Percentiles rank a stretch among this genome's conserved stretches.
phyloP scores from a whole-genome alignment of 2,113 vertebrate genomes.

The Microcebus tavaratra region DNA sequence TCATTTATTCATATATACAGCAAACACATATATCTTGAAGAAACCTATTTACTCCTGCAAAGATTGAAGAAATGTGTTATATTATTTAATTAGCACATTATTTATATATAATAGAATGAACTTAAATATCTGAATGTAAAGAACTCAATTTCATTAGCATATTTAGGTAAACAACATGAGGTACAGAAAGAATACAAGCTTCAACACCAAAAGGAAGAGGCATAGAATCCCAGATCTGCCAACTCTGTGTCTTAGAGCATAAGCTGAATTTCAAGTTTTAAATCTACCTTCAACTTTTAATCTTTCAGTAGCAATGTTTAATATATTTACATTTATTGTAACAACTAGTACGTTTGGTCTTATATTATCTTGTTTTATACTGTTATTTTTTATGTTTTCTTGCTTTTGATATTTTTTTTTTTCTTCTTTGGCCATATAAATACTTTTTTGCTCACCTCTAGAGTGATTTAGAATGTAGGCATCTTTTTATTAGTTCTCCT shows the following conservation, averaged over 20 bases:
- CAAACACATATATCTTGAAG: not conserved
- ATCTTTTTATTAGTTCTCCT: conserved; percentile 1
- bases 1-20: not conserved
- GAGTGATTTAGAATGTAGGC: not conserved
- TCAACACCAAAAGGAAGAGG: not conserved
- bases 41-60: not conserved
- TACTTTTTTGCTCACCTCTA: not conserved
- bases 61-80: not conserved
- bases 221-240: not conserved
- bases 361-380: not conserved
- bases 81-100: not conserved
- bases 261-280: not conserved
- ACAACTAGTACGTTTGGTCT: not conserved
- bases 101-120: not conserved
- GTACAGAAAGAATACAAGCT: not conserved
- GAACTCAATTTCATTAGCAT: not conserved
- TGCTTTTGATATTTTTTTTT: not conserved
- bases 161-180: not conserved
- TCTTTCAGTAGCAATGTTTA: not conserved
- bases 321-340: not conserved
- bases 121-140: not conserved
- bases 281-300: not conserved
- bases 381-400: not conserved
- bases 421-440: not conserved
- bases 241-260: not conserved